Percentiles rank a stretch among this genome's conserved stretches.
Evolutionary conservation across 2,113 vertebrate genomes (phyloP).

Genomic region (Malurus cyaneus): DNA sequence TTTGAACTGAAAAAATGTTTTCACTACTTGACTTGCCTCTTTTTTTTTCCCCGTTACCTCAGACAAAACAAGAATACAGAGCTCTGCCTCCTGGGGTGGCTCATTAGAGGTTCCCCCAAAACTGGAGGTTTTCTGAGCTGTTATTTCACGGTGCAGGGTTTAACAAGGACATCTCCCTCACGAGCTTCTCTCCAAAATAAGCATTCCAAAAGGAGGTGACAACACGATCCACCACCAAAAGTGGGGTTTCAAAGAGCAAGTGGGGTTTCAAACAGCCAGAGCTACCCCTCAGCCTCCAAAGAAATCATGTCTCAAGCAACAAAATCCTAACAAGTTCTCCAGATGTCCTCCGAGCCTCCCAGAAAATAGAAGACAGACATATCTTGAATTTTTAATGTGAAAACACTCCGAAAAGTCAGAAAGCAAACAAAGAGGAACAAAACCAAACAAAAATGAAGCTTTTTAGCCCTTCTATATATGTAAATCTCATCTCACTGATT

Average conservation of each 20-base stretch:
- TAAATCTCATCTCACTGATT: constrained; percentile 40
- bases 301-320: neutral
- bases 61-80: neutral
- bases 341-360: constrained; percentile 62
- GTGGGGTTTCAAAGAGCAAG: neutral
- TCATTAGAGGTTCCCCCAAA: constrained; percentile 27
- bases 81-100: neutral
- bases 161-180: neutral
- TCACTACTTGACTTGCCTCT: neutral
- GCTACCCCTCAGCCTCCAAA: neutral
- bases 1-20: neutral
- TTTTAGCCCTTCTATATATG: constrained; percentile 35
- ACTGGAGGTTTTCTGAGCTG: neutral
- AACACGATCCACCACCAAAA: neutral
- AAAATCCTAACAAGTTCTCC: constrained; percentile 58
- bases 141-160: neutral
- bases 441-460: constrained; percentile 45
- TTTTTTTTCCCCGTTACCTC: neutral
- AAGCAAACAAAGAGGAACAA: constrained; percentile 54
- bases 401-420: constrained; percentile 31
- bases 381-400: constrained; percentile 63
- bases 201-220: neutral
- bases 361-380: constrained; percentile 33
- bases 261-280: neutral
- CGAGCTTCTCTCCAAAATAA: neutral